Evolutionary conservation across 2,888 invertebrate genomes (phyloP), one percentile per base, ranked within the genome.

Genomic region (Pantelozetes paolii): DNA sequence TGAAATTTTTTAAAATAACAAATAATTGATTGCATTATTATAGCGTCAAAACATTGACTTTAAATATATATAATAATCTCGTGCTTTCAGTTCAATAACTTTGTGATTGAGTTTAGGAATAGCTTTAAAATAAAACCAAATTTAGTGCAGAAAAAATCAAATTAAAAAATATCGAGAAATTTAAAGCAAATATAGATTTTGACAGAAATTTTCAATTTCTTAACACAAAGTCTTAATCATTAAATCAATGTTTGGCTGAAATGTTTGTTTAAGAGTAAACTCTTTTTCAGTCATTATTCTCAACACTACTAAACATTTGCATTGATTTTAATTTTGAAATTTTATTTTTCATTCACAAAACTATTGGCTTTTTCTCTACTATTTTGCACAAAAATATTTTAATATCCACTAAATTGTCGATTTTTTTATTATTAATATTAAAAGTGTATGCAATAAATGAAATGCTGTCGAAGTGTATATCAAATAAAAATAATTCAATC

Each of bases 221-320:
- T 54, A n/a, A 36, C 36, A 36, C 36, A 8, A 36, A 36, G 6
- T 54, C 54, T 54, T 54, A 62, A 62, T 62, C 59, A 62, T 62
- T 62, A 62, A 62, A 62, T 62, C 59, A 9, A 62, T 62, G 59
- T 62, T 62, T 62, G 32, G 59, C 59, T 62, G 32, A 11, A 62
- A 62, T 62, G 11, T 32, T n/a, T 32, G 2, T 45, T 45, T 45
- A 6, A 8, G 6, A 36, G 11, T 32, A 18, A 54, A 62, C 59
- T 59, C 13, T 30, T 18, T 57, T 62, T 62, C 26, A 20, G 1
- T 2, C 23, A 20, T 62, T 18, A 32, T 62, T 62, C n/a, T n/a
- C 32, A 62, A 59, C 9, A 32, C 18, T 32, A 62, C 32, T 18
- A 18, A 54, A 62, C 59, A 62, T 62, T 62, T 62, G 59, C 59